Base-by-base conservation (phyloP, 2,888 invertebrate genomes). In the Hololepta plana region DNA sequence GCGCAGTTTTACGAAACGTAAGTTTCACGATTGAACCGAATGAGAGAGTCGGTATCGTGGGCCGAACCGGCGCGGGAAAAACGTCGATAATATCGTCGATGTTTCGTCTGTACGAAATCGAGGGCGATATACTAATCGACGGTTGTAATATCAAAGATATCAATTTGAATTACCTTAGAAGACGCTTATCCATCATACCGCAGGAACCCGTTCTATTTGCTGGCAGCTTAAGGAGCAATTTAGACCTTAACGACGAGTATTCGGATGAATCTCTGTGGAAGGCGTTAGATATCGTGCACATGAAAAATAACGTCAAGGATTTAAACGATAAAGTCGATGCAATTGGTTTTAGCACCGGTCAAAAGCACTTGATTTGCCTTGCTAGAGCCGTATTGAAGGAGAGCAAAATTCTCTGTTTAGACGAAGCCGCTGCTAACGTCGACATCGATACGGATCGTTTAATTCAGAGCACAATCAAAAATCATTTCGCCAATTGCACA, bases 161-260 rank as follows among this genome's bases (percentile, higher is more conserved):
- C n/a, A n/a, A n/a, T 3, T 6, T 33, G 14, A 16, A 16, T 14
- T 19, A 31, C n/a, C 25, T 31, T 16, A 26, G 15, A 32, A 35
- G 47, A 23, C 23, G 27, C n/a, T n/a, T n/a, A n/a, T 79, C 82
- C 6, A 82, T 84, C 43, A 82, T 84, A 24, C 82, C 82, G 0
- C 82, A 84, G 49, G 82, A 82, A 44, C 82, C 84, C 0, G 77
- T 82, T 27, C 55, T 84, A 24, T 82, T 91, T 56, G 79, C 81
- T 1, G 87, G 85, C 21, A 74, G 80, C 4, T 64, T 90, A 59
- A 60, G 88, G 2, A 73, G 73, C 43, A 90, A 90, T 57, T 60
- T 90, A 31, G 88, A 88, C 57, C 88, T 88, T 3, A 87, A 87
- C 49, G 69, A 74, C 34, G 70, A 73, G 43, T 76, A 74, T 43